Evolutionary conservation across 2,888 invertebrate species (phyloP), one percentile per base, ranked within the genome.

Genomic region (Theodoxus fluviatilis): DNA sequence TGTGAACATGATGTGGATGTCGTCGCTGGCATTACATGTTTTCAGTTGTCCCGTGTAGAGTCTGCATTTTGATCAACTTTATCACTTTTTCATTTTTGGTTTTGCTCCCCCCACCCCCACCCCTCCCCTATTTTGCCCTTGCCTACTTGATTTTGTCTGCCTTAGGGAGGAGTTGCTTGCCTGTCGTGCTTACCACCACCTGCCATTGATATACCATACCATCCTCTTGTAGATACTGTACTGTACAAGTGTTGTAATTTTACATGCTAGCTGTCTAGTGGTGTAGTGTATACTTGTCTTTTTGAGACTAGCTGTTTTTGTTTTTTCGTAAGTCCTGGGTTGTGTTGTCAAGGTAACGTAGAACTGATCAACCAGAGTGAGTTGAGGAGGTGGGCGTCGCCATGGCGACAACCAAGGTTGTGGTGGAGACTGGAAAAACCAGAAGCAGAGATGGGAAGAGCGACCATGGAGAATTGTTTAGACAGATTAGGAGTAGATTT

Each of bases 181-280:
- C 52, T 22, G 25, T 52, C 25, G n/a, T 52, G 52, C 25, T 52
- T 22, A 6, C 25, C 25, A 25, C 52, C 52, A 22, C 52, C n/a
- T 47, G 49, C 49, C 38, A 28, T 31, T 37, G 37, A 52, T 38
- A 57, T 57, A 49, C 67, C 37, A 67, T 55, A 37, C 52, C 55
- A 40, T 49, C 31, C 28, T 40, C 38, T 52, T 70, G 71, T 71
- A 71, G 71, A 71, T 71, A 71, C 69, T 71, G 69, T 71, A 71
- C 67, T 71, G 69, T 63, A 70, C 18, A 57, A 35, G 57, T 70
- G 70, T 70, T 70, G 70, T 70, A 70, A 70, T 70, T 70, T 70
- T 65, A 55, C 65, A 57, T 33, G 43, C 65, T 65, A 31, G 65
- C 61, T 57, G 57, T 70, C 65, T 70, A 49, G 40, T 66, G 64